These are phyloP conservation scores for Heliconius melpomene DNA, from an alignment of 1,140 invertebrate species.

Conservation along the genomic window DNA sequence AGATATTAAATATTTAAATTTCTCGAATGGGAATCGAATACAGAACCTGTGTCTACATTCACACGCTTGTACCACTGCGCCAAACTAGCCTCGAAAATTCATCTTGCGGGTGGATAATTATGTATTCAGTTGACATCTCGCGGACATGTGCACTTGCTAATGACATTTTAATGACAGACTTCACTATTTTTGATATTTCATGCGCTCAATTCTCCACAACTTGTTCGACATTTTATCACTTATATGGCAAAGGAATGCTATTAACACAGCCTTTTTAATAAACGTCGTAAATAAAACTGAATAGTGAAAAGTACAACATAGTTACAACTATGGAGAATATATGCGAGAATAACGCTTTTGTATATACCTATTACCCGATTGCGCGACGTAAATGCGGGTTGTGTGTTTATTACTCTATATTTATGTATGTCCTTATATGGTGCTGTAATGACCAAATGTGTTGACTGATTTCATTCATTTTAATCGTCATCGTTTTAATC, in stretches of 20 bases:
- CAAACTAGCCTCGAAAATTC: background rate
- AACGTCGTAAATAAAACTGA: background rate
- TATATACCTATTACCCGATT: no score
- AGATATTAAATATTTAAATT: no score
- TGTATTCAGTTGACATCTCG: constrained; percentile 23
- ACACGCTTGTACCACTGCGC: no score
- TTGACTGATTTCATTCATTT: no score
- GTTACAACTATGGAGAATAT: background rate
- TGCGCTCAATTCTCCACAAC: background rate
- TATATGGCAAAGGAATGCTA: constrained; percentile 5
- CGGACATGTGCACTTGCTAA: constrained; percentile 29
- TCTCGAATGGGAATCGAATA: no score
- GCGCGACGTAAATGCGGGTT: no score
- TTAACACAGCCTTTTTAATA: background rate
- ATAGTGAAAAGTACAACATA: constrained; percentile 1
- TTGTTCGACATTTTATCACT: background rate
- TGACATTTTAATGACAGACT: constrained; percentile 30
- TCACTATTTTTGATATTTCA: constrained; percentile 27
- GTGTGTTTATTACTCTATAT: no score
- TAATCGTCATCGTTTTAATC: no score
- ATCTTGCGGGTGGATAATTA: background rate
- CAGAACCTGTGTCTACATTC: no score
- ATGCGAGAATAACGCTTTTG: no score
- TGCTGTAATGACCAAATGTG: no score
- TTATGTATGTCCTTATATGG: no score